Base-by-base conservation (phyloP, 2,113 vertebrate species). In the Neomonachus schauinslandi region DNA sequence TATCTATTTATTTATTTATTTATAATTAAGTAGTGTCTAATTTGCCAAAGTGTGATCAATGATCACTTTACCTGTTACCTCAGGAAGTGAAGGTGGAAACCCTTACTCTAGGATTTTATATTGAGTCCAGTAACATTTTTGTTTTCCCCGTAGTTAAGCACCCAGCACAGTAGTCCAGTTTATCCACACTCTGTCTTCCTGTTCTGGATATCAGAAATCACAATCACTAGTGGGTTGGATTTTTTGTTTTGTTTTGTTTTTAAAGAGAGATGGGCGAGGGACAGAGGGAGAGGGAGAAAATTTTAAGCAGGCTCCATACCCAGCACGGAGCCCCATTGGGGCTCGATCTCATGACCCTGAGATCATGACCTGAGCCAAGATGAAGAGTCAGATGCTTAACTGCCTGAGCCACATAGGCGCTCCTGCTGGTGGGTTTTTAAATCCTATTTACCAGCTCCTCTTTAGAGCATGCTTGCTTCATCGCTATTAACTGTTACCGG, bases 261-360 rank as follows among this genome's bases (percentile, higher is more conserved):
- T 69, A n/a, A n/a, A 67, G 65, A n/a, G 65, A 67, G 65, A 15
- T 67, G 31, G 31, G 3, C 8, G 16, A n/a, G 67, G 33, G 67
- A 3, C 67, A 69, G 7, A 36, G 7, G 8, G 67, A n/a, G 16
- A 69, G 16, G 33, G 16, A 69, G 14, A 36, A 69, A 19, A n/a
- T n/a, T 31, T 69, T n/a, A 10, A 36, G 16, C 33, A 36, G 18
- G 65, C 33, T n/a, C 3, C 16, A 18, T 1, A 19, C 67, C 67
- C 33, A 10, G 33, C 16, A 10, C 4, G 0, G 16, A 69, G 16
- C 33, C 16, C 1, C 6, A 2, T 18, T 7, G n/a, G 55, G 16
- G 33, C 33, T 69, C 1, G 7, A n/a, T n/a, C 33, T 69, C 33
- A 19, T 9, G 10, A 26, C 10, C 24, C 8, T 61, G 24, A 61